Percentiles rank a stretch among this genome's conserved stretches.
Evolutionary conservation across 2,888 invertebrate species (phyloP).

Genomic region (Noctua janthina): DNA sequence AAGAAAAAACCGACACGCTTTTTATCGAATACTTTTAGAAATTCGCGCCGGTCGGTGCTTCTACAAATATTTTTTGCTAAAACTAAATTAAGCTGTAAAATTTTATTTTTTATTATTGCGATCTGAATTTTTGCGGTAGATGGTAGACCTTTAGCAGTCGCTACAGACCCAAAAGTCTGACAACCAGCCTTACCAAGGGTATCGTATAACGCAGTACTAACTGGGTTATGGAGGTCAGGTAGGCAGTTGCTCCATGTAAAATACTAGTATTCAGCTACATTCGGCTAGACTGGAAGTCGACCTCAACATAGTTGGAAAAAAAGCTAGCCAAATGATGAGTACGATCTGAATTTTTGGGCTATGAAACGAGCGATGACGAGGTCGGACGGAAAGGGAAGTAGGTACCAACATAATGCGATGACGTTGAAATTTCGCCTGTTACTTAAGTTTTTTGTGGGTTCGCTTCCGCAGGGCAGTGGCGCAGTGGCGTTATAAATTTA

Average conservation of each 20-base stretch:
- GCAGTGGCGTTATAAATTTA: constrained; percentile 61
- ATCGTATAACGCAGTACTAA: neutral
- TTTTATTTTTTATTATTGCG: constrained; percentile 37
- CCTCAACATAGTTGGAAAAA: neutral
- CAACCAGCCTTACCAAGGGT: neutral
- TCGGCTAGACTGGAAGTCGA: neutral
- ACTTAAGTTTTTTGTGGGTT: constrained; percentile 43
- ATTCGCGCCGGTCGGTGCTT: constrained; percentile 60
- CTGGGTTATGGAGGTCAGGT: neutral
- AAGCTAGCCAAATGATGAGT: constrained; percentile 5
- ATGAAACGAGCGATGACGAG: constrained; percentile 30
- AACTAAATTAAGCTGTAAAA: constrained; percentile 49
- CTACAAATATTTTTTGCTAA: constrained; percentile 60
- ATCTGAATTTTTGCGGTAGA: constrained; percentile 13
- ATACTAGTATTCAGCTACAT: neutral
- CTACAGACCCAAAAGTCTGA: neutral
- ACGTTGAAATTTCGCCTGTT: constrained; percentile 50
- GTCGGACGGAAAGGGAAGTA: constrained; percentile 32
- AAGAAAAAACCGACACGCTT: constrained; percentile 61
- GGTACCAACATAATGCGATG: constrained; percentile 42
- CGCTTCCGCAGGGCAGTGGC: constrained; percentile 50
- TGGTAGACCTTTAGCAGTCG: neutral
- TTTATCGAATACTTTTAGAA: constrained; percentile 60
- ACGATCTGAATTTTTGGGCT: constrained; percentile 21
- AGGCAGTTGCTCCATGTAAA: neutral